Conservation (phyloP, 1,140 invertebrate species). For the Pteromalus puparum region DNA sequence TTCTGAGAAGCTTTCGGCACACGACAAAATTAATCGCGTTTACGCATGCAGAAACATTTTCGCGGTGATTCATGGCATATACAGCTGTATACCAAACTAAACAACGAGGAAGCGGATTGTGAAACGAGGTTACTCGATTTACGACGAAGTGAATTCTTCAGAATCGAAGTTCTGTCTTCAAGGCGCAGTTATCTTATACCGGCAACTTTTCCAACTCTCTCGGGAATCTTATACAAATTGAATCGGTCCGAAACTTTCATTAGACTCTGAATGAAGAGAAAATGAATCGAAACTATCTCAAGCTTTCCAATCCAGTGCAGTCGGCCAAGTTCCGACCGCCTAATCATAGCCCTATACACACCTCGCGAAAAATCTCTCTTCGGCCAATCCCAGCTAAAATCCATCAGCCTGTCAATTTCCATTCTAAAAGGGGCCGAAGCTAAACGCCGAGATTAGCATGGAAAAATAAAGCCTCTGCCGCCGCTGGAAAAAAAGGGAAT, state of each 20-base stretch:
- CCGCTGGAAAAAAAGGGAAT: not conserved
- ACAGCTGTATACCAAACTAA: no score
- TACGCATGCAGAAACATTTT: no score
- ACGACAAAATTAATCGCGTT: no score
- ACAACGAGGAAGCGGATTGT: no score
- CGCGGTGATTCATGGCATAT: no score
- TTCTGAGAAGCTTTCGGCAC: not conserved
- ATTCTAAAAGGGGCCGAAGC: not conserved
- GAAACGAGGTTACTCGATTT: no score
- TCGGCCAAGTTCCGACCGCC: not conserved
- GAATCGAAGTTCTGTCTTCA: no score
- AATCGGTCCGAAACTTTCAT: not conserved
- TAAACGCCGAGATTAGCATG: not conserved
- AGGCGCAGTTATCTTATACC: not conserved
- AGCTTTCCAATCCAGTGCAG: not conserved
- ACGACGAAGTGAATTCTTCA: no score
- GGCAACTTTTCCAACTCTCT: not conserved
- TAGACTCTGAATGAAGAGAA: not conserved
- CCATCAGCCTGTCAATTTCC: not conserved
- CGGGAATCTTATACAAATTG: not conserved
- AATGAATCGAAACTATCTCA: not conserved
- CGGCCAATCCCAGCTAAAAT: not conserved
- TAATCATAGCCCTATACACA: not conserved
- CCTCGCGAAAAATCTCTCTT: not conserved
- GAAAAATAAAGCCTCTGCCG: not conserved